Evolutionary conservation across 2,797 vertebrate species (phyloP), one percentile per base, ranked within the genome.

Genomic region (Malacoraja senta): DNA sequence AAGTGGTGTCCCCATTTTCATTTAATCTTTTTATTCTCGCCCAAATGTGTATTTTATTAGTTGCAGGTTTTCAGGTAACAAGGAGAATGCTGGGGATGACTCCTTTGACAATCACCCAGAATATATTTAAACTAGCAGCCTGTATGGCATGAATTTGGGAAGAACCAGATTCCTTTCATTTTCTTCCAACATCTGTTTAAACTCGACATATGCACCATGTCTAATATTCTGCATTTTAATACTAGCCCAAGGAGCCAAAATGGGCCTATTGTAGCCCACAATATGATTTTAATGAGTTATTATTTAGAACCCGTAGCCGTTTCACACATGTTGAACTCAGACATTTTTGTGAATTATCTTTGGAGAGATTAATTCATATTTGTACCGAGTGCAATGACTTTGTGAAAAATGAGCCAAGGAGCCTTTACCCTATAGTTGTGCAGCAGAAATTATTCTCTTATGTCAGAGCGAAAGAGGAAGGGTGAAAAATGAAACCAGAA

Each of bases 131-230:
- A 65, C 10, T 91, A 44, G 90, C 65, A 91, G 63, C 68, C 72
- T 32, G 35, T 53, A 26, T 72, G 86, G 65, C 71, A 91, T 10
- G 71, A 19, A 91, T 65, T 74, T 8, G 12, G 90, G 68, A 74
- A 74, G 32, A 74, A 65, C 21, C 90, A 53, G 68, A 74, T 35
- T 91, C 90, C 68, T 91, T 91, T 44, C 90, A 91, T 91, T 91
- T 91, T 44, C 24, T 72, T 91, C 90, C 90, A 91, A 91, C 68
- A 91, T 91, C 90, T 91, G 90, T 91, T 74, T 91, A 74, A 91
- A 91, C 26, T 72, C 35, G 72, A 71, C 90, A 63, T 35, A 72
- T 21, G 38, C 90, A 91, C 68, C 24, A 71, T 38, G 19, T 72
- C 32, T 74, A 65, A 91, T 91, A 13, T 72, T 91, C 88, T 91